Evolutionary conservation across 2,888 invertebrate genomes (phyloP).

Genomic region (Monopis laevigella): DNA sequence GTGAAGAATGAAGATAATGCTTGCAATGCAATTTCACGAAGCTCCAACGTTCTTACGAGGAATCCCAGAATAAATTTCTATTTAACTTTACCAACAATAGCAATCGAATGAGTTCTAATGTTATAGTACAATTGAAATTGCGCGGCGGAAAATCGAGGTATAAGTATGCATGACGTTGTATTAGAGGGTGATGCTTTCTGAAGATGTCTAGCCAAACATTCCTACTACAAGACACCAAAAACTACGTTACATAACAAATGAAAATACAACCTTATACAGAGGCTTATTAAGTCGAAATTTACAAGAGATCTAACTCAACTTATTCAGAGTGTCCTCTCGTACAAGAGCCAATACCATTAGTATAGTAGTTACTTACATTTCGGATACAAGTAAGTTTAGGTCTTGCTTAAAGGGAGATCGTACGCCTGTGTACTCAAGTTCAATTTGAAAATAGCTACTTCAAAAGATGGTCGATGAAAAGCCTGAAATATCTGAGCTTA

Average conservation of each 20-base stretch:
- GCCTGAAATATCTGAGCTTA: too few relatives aligned
- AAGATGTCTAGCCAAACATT: constrained; percentile 36
- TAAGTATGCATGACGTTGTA: constrained; percentile 59
- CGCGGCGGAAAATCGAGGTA: constrained; percentile 53
- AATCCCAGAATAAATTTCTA: constrained; percentile 22
- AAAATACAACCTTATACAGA: too few relatives aligned
- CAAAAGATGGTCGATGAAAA: too few relatives aligned
- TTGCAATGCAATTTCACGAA: not conserved
- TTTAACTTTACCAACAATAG: constrained; percentile 29
- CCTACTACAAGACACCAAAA: constrained; percentile 10
- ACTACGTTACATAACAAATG: too few relatives aligned
- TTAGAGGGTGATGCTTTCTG: constrained; percentile 40
- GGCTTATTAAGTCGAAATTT: too few relatives aligned
- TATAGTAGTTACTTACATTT: constrained; percentile 23
- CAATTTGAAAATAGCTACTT: constrained; percentile 6
- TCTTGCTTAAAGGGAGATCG: not conserved
- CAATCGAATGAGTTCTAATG: constrained; percentile 50
- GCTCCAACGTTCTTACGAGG: constrained; percentile 2
- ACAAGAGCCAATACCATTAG: constrained; percentile 33
- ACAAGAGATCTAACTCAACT: constrained; percentile 6
- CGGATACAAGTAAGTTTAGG: constrained; percentile 25
- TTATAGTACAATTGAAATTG: constrained; percentile 53
- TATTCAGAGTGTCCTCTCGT: constrained; percentile 10
- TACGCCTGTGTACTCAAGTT: constrained; percentile 4
- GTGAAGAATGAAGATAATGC: too few relatives aligned